Evolutionary conservation across 2,888 invertebrate genomes (phyloP), one percentile per base, ranked within the genome.

Genomic region (Leptura quadrifasciata): DNA sequence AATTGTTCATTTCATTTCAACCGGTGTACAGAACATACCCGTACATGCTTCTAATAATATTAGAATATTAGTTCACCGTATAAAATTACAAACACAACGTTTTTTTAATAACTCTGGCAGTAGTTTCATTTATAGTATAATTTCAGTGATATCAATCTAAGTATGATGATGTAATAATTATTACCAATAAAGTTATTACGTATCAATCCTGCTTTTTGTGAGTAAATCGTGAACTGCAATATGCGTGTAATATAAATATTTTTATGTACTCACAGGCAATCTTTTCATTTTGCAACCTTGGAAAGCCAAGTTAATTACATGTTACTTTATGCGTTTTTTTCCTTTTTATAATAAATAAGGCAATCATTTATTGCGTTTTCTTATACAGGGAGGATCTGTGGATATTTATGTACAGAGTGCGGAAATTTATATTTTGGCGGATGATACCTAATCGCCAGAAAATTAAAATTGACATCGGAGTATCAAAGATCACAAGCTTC

Each of bases 221-320:
- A n/a, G 20, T 55, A 54, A 55, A 12, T 20, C 12, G 57, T 55
- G 24, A 47, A 21, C 39, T 47, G 64, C 21, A 55, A 69, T 69
- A 20, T 39, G 60, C 58, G 39, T 47, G 60, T 60, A 70, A 70
- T 65, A 63, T 63, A 69, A 72, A 74, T 57, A 64, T 58, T 67
- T 31, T 39, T 58, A 60, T 52, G 54, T 63, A 61, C 52, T 39
- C 21, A 73, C 73, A 73, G 57, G 69, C 76, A 76, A 73, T 76
- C 76, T 72, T 72, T 76, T 72, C 76, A 70, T 73, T 69, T 73
- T 55, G 31, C 65, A 69, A 69, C 76, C 76, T 76, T 76, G 76
- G 65, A 57, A 63, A 76, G 64, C 72, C 17, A 68, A 64, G 52
- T 72, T 73, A 73, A 76, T 76, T 73, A 35, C 70, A 64, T 47